phyloP scores from a whole-genome alignment of 2,888 invertebrate species.

The Lasioglossum pauxillum region DNA sequence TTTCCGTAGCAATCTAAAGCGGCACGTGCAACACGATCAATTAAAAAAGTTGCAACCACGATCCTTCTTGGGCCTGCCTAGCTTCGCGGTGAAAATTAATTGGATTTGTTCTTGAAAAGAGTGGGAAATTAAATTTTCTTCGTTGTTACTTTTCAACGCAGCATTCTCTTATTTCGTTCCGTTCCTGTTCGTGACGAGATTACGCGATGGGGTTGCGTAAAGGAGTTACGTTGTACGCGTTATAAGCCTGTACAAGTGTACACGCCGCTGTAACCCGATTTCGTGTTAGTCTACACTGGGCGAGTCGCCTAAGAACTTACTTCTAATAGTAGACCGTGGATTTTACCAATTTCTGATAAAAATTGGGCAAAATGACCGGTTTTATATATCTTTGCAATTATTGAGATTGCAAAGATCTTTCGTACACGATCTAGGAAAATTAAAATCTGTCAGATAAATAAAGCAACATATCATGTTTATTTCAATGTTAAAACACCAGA shows the following conservation, averaged over 20 bases:
- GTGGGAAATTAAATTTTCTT: slow-evolving; percentile 16
- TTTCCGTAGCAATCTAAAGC: not conserved
- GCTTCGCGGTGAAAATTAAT: not conserved
- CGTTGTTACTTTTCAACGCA: slow-evolving; percentile 1
- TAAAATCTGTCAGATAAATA: too few relatives aligned
- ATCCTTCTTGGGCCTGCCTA: not conserved
- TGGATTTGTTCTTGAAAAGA: slow-evolving; percentile 10
- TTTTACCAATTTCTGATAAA: too few relatives aligned
- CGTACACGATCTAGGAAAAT: too few relatives aligned
- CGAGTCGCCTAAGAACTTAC: not conserved
- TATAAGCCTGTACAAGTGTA: not conserved
- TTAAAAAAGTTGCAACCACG: not conserved
- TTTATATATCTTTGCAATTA: not conserved
- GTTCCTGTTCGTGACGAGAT: slow-evolving; percentile 8
- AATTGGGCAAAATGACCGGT: not conserved
- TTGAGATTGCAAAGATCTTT: too few relatives aligned
- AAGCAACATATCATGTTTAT: too few relatives aligned
- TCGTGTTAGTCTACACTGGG: not conserved
- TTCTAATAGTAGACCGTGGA: not conserved
- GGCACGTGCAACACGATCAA: slow-evolving; percentile 25
- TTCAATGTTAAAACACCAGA: too few relatives aligned
- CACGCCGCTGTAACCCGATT: not conserved
- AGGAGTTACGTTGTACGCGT: slow-evolving; percentile 2
- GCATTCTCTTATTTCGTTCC: slow-evolving; percentile 5
- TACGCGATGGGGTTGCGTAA: slow-evolving; percentile 4